Evolutionary conservation across 2,888 invertebrate species (phyloP).

Genomic region (Dinocampus coccinellae): DNA sequence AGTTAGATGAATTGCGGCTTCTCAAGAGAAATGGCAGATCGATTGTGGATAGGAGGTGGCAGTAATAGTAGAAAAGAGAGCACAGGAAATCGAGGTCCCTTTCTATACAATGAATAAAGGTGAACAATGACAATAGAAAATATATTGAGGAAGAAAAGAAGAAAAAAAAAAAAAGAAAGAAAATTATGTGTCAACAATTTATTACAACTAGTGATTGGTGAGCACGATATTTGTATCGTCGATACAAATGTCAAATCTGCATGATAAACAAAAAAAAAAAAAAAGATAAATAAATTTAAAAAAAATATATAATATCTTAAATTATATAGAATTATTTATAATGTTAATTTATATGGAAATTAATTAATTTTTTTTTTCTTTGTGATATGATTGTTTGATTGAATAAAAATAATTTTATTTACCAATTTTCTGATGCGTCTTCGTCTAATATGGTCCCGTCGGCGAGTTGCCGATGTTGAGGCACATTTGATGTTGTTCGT

Average conservation of each 20-base stretch:
- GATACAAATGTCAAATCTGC: slow-evolving; percentile 9
- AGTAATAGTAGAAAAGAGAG: background rate
- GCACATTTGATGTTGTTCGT: slow-evolving; percentile 73
- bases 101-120: background rate
- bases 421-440: slow-evolving; percentile 70
- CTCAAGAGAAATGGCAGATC: slow-evolving; percentile 10
- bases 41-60: background rate
- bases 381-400: no score
- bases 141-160: background rate
- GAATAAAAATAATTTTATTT: slow-evolving; percentile 46
- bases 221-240: slow-evolving; percentile 18
- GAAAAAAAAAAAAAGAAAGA: background rate
- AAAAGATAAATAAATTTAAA: no score
- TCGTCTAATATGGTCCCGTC: slow-evolving; percentile 76
- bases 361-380: no score
- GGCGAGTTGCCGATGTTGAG: slow-evolving; percentile 76
- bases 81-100: slow-evolving; percentile 14
- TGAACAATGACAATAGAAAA: background rate
- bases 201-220: background rate
- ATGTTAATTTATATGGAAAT: no score
- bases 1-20: slow-evolving; percentile 10
- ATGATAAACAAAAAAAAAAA: background rate
- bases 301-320: no score
- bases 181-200: background rate
- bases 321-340: no score